Evolutionary conservation across 2,113 vertebrate species (phyloP), one percentile per base, ranked within the genome.

Genomic region (Trichechus manatus): DNA sequence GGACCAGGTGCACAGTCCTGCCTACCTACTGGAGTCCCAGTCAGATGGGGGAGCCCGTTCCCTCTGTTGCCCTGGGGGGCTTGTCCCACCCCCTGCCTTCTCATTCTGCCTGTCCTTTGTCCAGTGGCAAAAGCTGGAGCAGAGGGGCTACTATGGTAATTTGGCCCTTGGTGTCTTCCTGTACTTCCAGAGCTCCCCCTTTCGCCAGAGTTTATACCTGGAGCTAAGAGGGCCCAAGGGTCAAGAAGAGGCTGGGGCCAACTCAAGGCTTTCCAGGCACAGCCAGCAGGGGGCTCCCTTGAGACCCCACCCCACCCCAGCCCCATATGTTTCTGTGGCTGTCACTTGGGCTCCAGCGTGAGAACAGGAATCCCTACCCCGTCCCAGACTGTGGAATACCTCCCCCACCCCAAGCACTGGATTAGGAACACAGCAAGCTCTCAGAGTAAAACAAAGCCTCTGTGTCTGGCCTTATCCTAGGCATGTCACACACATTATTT

Each of bases 401-500:
- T 13, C 23, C 5, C 33, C 17, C 42, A 25, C 25, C 10, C 2
- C 50, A 3, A 0, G 50, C 22, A 4, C 23, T 70, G 9, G 5
- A 7, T 39, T 64, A 9, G 70, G 44, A 29, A 14, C 53, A 25
- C 29, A 68, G 64, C 15, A 25, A 33, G n/a, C 19, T 9, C 47
- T 1, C 78, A 17, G 68, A 2, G 10, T 4, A 2, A 22, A n/a
- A 10, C 2, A 33, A 33, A 31, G n/a, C 17, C 72, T 84, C 9
- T 8, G 22, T 33, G 64, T 20, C 13, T 66, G 36, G n/a, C 0
- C 0, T 25, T 68, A 39, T 25, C 53, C 36, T 61, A 11, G 63
- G 15, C 70, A n/a, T 0, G 0, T 42, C 6, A 22, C 6, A 17
- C 70, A 36, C 0, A 0, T n/a, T 10, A 29, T 6, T 7, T 61